These are phyloP conservation scores for Henricia sp. DNA, from an alignment of 53 echinoderm and acorn worm genomes.

Conservation along the genomic window DNA sequence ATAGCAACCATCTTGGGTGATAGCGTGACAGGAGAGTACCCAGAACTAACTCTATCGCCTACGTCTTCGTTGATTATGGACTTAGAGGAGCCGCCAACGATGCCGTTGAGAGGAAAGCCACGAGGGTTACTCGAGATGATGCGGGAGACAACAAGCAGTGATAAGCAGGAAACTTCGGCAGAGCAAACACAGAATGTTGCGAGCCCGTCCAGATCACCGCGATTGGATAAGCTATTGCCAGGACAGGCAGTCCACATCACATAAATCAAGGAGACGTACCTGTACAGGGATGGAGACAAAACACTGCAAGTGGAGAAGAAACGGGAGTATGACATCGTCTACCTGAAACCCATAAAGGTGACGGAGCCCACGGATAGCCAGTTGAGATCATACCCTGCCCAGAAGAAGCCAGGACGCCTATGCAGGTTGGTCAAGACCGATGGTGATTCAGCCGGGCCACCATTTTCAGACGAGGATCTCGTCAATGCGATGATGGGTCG, in stretches of 20 bases:
- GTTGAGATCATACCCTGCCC: too few species aligned
- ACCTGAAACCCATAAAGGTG: conserved; percentile 3
- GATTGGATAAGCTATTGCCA: not conserved
- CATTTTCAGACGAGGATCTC: conserved; percentile 19
- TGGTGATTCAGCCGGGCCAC: not conserved
- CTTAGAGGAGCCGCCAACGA: not conserved
- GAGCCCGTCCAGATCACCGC: not conserved
- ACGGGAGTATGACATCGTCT: not conserved
- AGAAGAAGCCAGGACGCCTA: too few species aligned
- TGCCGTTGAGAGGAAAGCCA: conserved; percentile 11
- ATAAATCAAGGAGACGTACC: conserved; percentile 6
- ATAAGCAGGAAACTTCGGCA: not conserved
- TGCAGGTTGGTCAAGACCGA: not conserved
- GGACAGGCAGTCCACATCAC: conserved; percentile 10
- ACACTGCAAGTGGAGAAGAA: not conserved
- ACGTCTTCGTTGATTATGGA: conserved; percentile 14
- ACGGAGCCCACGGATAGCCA: not conserved
- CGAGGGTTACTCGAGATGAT: not conserved
- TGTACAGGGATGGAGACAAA: conserved; percentile 22
- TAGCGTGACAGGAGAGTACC: not conserved
- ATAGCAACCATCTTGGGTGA: not conserved
- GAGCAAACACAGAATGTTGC: not conserved
- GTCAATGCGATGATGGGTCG: not conserved
- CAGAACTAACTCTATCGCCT: conserved; percentile 5
- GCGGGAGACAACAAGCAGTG: not conserved